Base-by-base conservation (phyloP, 2,797 vertebrate species). In the Enteromius radiatus region DNA sequence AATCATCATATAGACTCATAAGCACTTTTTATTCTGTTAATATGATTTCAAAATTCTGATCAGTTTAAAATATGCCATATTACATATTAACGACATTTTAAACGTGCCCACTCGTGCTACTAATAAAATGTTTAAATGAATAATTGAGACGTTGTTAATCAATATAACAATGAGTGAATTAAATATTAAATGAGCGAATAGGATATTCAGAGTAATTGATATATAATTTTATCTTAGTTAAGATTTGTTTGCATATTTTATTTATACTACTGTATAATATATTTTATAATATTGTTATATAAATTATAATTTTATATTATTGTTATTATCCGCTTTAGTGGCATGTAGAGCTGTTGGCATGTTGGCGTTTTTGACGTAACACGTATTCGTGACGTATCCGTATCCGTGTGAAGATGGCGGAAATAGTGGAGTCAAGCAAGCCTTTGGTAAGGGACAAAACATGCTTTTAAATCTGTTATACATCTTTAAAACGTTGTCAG, bases 371-470 rank as follows among this genome's bases (percentile, higher is more conserved):
- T 65, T 76, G 67, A 78, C 86, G 86, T 84, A 23, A 36, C 69
- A 21, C 21, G 61, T 63, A 19, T 10, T 38, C 28, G 45, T 87
- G 86, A 88, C 88, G 88, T 84, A n/a, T 45, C 67, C 10, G 43
- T 41, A 83, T 87, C 84, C 88, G 78, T 64, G 84, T 54, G 33
- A 93, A 92, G 67, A 96, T 95, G 95, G 93, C 94, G 91, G 92
- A 93, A 81, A 87, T 85, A 28, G 94, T 93, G 10, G 94, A 95
- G 69, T 83, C 91, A 76, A 93, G 86, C 86, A 94, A 92, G 84
- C 91, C 93, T 69, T 63, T 92, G 90, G 90, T 92, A 85, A 90
- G 90, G 43, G 38, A 54, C 23, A 80, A 77, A 81, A 63, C 12
- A 43, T 14, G 47, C 2, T 76, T 63, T 70, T 54, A 56, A 77